Evolutionary conservation across 2,113 vertebrate species (phyloP), one percentile per base, ranked within the genome.

Genomic region (Columba janthina): DNA sequence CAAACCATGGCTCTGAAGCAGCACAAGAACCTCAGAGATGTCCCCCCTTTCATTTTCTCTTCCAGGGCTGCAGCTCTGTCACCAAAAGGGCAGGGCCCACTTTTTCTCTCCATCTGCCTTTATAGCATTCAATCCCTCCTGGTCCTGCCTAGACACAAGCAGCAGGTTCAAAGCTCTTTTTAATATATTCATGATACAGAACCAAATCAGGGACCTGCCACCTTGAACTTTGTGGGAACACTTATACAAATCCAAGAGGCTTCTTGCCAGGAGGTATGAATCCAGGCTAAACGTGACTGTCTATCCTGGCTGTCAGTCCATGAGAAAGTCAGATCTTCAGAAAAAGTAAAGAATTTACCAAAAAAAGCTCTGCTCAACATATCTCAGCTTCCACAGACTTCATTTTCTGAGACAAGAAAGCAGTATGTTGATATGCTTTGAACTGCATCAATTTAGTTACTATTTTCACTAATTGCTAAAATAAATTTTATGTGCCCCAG

Each of bases 401-500:
- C 25, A 25, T 65, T 90, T 95, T 70, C 58, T 70, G n/a, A 80
- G 46, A 54, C n/a, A 72, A 54, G 36, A 76, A 20, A 70, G 16
- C 3, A 8, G 32, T 76, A 80, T 66, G 28, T 80, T 94, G 50
- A 73, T 62, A 57, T 11, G 31, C 12, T 73, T 79, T 88, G 82
- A 83, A 80, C 3, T 18, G 15, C 25, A 70, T 46, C 25, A 70
- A 76, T 94, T 88, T 91, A 76, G 50, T 82, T 88, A 90, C 38
- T 10, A 36, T 88, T 83, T 88, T 83, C 42, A 36, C n/a, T 94
- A 92, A 94, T 88, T 77, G 90, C 10, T 83, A 73, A 92, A 93
- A 86, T 51, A 51, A 94, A 54, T 93, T 66, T 73, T 66, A 53
- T 48, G 21, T 73, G 31, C 51, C 62, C n/a, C 31, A 83, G 61